Evolutionary conservation across 1,140 invertebrate species (phyloP), one percentile per base, ranked within the genome.

Genomic region (Conus betulinus): DNA sequence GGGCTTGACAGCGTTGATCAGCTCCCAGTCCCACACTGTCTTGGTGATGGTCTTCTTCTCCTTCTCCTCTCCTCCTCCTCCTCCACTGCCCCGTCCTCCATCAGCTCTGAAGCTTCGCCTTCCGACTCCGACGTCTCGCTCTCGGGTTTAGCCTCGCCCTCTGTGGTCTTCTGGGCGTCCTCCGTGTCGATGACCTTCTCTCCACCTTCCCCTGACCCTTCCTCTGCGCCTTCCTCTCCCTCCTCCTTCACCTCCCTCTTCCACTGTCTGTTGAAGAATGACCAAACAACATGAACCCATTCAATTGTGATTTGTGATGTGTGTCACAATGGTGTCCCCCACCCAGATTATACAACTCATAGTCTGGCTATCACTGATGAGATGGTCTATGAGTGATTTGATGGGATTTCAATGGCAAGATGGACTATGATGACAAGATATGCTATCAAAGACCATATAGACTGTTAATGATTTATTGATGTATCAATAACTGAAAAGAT

Each of bases 21-120:
- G 95, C 94, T 98, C 97, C 99, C 99, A 99, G 93, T 99, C 99
- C 98, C 98, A 99, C 5, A 98, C 97, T 0, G 99, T 99, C 94
- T 99, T 99, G 79, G 98, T 97, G 0, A 98, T 97, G 5, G 52
- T 98, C 95, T 99, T 99, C 78, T 97, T 97, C 93, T 98, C 97
- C 8, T 96, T 95, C 52, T 95, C 55, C 94, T 93, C 81, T 95
- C 91, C 55, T 94, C 91, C 67, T 98, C 97, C 39, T 67, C 39
- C 60, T 67, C 67, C 60, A 57, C 25, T 51, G 98, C 97, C 8
- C 96, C 67, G 13, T 71, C 67, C 67, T 71, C 67, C 91, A 99
- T 96, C 25, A 99, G 95, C 94, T 98, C 67, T 17, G 67, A 71
- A 6, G 67, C 67, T n/a, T 71, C 67, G 6, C 67, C 67, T 20